These are phyloP conservation scores for Sphecodes monilicornis DNA, from an alignment of 2,888 invertebrate genomes.

Conservation along the genomic window DNA sequence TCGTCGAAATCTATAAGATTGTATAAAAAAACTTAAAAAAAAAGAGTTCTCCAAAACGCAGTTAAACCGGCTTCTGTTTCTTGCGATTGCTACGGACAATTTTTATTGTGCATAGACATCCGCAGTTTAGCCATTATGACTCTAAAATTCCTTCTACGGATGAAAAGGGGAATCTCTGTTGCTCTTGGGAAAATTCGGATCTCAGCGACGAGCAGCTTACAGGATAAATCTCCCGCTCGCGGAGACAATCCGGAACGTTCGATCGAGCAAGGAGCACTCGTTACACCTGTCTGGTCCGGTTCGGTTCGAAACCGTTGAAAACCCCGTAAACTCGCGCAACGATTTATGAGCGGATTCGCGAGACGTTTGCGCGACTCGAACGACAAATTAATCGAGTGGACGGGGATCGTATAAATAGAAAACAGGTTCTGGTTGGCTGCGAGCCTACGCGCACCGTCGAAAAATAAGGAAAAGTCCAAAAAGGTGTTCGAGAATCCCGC, in stretches of 20 bases:
- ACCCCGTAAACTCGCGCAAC: neutral
- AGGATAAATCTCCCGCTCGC: neutral
- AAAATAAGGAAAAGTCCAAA: neutral
- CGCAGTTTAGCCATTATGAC: too few relatives aligned
- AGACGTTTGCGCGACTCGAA: neutral
- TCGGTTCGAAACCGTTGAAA: neutral
- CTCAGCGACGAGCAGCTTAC: neutral
- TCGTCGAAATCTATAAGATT: too few relatives aligned
- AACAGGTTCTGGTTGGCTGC: constrained; percentile 11
- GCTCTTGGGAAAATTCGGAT: neutral
- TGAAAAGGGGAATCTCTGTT: neutral
- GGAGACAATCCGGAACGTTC: neutral
- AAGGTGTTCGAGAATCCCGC: neutral
- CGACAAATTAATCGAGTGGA: neutral
- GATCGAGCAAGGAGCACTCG: neutral
- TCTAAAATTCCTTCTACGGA: neutral
- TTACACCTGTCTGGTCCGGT: neutral
- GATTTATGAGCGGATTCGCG: neutral
- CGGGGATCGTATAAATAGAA: constrained; percentile 4
- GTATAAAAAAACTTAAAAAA: too few relatives aligned
- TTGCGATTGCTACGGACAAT: too few relatives aligned
- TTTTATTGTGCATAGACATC: too few relatives aligned
- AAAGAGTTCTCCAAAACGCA: too few relatives aligned
- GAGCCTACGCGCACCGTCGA: constrained; percentile 16
- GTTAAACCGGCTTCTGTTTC: too few relatives aligned